Conservation (phyloP, 1,140 invertebrate species). For the Dolichoris vasculosae region DNA sequence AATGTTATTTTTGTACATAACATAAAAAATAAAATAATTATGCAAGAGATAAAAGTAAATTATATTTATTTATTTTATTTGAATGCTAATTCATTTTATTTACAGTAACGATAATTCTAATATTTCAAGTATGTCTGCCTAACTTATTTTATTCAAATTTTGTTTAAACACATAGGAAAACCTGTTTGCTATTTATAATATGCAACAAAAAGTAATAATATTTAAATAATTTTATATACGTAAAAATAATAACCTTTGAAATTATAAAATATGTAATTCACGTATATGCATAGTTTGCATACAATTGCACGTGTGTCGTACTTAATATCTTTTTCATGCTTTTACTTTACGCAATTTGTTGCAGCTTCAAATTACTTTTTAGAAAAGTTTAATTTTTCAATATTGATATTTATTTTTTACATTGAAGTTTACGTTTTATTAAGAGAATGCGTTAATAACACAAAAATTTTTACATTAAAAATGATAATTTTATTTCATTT, state of each 20-base stretch:
- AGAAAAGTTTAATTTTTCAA: background rate
- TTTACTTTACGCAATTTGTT: background rate
- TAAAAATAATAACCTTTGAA: background rate
- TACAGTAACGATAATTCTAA: background rate
- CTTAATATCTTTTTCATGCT: background rate
- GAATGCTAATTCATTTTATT: background rate
- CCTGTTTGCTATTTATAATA: background rate
- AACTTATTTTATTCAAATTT: too few species aligned
- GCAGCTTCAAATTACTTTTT: background rate
- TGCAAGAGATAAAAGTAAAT: too few species aligned
- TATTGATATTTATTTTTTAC: background rate
- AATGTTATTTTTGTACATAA: too few species aligned
- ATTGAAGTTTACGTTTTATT: background rate
- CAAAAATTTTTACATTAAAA: too few species aligned
- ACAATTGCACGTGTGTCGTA: background rate
- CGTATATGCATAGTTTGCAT: background rate
- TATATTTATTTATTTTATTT: background rate
- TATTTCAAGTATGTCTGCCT: background rate
- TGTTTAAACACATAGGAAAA: too few species aligned
- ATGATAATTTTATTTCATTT: too few species aligned
- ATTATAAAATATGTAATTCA: background rate
- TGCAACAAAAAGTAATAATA: background rate
- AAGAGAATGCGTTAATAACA: too few species aligned
- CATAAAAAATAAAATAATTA: too few species aligned
- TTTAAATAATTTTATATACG: background rate